Base-by-base conservation (phyloP, 2,888 invertebrate species). In the Callinectes sapidus region DNA sequence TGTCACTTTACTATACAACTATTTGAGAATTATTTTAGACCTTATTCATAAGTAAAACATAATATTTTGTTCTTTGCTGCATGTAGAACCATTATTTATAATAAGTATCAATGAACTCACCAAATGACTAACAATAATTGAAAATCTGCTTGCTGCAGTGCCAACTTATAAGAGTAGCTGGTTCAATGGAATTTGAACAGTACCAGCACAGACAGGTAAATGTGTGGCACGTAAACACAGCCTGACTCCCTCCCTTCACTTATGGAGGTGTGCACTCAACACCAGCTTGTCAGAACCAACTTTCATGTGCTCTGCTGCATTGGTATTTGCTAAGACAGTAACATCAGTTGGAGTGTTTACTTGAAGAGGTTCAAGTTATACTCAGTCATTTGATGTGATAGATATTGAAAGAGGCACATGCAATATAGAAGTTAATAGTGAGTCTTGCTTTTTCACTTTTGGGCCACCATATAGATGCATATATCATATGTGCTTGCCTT, bases 191-290 rank as follows among this genome's bases (percentile, higher is more conserved):
- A n/a, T 71, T 71, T 42, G 71, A 89, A 71, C 89, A 54, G 71
- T 32, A n/a, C 23, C 89, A 42, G 13, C 89, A 71, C 61, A 89
- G n/a, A 71, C 89, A 89, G 61, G 28, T 89, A 18, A 61, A 48
- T 89, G 89, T 42, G 35, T 89, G 71, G 89, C 61, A 89, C n/a
- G 89, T 89, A 89, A 89, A 71, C 71, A 71, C 71, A n/a, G 71
- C 35, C 81, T 81, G 81, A 81, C 32, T 35, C 16, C 81, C 35
- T 81, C 35, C 35, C 16, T 35, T 28, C 81, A 81, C 81, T 35
- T 35, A 13, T 35, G 35, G 35, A 35, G 14, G 2, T 35, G 18
- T 35, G 81, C 81, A 81, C 81, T 3, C 35, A 32, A 81, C 81
- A 35, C 16, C 81, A 81, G 81, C 81, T 35, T 35, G 71, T 81